Percentiles rank a stretch among this genome's conserved stretches.
Evolutionary conservation across 2,113 vertebrate genomes (phyloP).

Genomic region (Fukomys damarensis): DNA sequence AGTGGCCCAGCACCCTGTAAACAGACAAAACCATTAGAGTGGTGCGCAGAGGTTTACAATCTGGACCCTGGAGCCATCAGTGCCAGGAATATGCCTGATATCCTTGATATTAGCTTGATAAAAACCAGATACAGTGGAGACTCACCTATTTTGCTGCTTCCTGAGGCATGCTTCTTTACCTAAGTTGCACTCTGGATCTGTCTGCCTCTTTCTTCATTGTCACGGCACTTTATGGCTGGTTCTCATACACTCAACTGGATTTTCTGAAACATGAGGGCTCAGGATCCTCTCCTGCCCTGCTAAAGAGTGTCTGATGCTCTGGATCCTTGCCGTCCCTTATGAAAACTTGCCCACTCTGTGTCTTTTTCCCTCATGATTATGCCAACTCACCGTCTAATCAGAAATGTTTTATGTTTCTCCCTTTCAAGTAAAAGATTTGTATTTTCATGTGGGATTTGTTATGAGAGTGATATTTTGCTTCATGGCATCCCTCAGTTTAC

Average conservation of each 20-base stretch:
- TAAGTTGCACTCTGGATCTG: not conserved
- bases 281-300: not conserved
- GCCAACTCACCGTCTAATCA: not conserved
- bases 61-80: not conserved
- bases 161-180: not conserved
- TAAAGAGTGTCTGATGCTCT: not conserved
- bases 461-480: not conserved
- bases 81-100: not conserved
- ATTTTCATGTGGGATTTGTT: not conserved
- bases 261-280: not conserved
- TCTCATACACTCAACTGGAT: not conserved
- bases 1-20: not conserved
- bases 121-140: not conserved
- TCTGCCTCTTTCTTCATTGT: not conserved
- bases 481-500: not conserved
- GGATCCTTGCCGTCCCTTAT: not conserved
- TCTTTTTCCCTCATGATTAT: not conserved
- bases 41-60: not conserved
- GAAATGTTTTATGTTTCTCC: not conserved
- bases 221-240: not conserved
- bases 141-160: not conserved
- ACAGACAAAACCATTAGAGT: not conserved
- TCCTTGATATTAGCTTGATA: not conserved
- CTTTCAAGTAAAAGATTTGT: not conserved
- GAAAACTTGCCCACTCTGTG: not conserved